Evolutionary conservation across 2,113 vertebrate species (phyloP).

Genomic region (Anoplopoma fimbria): DNA sequence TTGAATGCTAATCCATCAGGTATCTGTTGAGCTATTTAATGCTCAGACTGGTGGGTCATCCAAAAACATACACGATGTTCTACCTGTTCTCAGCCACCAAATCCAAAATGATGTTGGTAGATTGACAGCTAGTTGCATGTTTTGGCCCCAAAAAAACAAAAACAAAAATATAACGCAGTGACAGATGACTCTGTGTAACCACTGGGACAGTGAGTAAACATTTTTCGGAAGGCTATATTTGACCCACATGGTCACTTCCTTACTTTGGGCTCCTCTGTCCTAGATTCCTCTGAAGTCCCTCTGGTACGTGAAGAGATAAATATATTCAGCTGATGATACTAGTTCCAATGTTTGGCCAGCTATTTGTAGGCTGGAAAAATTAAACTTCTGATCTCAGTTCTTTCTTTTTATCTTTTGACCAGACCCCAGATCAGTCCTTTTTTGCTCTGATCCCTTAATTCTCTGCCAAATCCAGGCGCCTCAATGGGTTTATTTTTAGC

Average conservation of each 20-base stretch:
- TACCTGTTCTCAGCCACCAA: background rate
- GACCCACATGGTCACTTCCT: conserved; percentile 15
- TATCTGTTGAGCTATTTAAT: background rate
- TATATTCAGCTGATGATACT: conserved; percentile 33
- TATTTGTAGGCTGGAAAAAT: background rate
- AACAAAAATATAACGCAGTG: background rate
- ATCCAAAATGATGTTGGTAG: background rate
- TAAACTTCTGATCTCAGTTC: background rate
- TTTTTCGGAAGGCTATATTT: conserved; percentile 27
- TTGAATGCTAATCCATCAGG: background rate
- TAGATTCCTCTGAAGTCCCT: conserved; percentile 34
- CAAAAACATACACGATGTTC: background rate
- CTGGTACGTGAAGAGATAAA: conserved; percentile 31
- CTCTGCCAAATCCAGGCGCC: conserved; percentile 38
- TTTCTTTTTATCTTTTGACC: conserved; percentile 16
- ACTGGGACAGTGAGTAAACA: conserved; percentile 19
- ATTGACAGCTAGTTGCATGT: background rate
- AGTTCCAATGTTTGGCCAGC: background rate
- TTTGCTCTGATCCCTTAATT: conserved; percentile 19
- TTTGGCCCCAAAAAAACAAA: background rate
- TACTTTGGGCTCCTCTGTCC: conserved; percentile 40
- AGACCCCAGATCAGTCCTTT: conserved; percentile 28
- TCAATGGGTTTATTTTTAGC: conserved; percentile 55
- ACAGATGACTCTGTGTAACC: conserved; percentile 5
- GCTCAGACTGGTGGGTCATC: background rate